Evolutionary conservation across 2,113 vertebrate genomes (phyloP), one percentile per base, ranked within the genome.

Genomic region (Seriola dumerili): DNA sequence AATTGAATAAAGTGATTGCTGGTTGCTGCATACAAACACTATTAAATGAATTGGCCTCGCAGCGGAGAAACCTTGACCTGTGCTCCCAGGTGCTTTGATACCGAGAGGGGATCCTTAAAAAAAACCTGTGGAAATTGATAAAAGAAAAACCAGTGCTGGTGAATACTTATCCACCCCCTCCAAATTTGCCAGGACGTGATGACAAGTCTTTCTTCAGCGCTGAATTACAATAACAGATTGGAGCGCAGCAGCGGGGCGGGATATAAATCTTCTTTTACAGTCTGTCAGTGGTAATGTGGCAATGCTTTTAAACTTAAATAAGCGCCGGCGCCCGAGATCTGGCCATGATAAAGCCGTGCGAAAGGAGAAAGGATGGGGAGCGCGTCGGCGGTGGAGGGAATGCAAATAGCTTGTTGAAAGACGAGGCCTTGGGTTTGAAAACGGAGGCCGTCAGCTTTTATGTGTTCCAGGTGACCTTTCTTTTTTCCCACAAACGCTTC

Each of bases 231-330:
- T 85, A 93, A 88, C 91, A 91, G 93, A 91, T 85, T 34, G 74
- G 52, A 84, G 84, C 52, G 79, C 36, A 61, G 78, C 63, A 78
- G 76, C 82, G 38, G 80, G 90, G 63, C 42, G 57, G 55, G 70
- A 58, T 44, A 94, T 95, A 93, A 94, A 95, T 95, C 94, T 93
- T 83, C 78, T 85, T 89, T 92, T 91, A 88, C 88, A 82, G 84
- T 93, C 87, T 94, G 94, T 93, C 93, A 93, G 69, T 36, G 73
- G 82, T 90, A 91, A 93, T 90, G 91, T 79, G 88, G 74, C 86
- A 25, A 76, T 17, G 83, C 91, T 84, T 93, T 92, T 86, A 91
- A 90, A 92, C 78, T 91, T 78, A 91, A 93, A 93, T 85, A 91
- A 90, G 68, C 55, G 9, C 14, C 73, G 2, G 36, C 11, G 59